A percentile compares a stretch with the other conserved stretches of the same genome.
Evolutionary conservation across 2,888 invertebrate genomes (phyloP).

Genomic region (Pristionchus japonicus): DNA sequence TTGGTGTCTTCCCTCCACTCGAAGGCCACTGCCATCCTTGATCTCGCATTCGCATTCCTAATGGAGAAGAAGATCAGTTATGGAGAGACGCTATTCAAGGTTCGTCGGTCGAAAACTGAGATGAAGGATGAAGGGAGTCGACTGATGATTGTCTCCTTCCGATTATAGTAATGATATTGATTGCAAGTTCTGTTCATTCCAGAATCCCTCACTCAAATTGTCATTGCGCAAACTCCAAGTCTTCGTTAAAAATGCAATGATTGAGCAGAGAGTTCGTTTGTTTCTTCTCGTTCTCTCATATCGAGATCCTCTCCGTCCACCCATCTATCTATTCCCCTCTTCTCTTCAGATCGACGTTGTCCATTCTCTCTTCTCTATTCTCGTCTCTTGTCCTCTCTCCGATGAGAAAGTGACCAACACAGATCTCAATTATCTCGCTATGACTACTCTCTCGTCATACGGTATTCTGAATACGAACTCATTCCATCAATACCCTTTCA

Average conservation of each 20-base stretch:
- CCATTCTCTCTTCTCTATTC: slow-evolving; percentile 16
- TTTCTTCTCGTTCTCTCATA: background rate
- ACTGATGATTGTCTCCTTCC: background rate
- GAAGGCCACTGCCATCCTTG: background rate
- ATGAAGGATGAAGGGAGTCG: background rate
- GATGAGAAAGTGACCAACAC: background rate
- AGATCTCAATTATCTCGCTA: background rate
- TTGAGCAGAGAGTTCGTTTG: background rate
- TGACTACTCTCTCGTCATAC: background rate
- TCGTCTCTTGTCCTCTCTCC: slow-evolving; percentile 18
- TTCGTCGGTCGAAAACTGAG: background rate
- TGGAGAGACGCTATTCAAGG: slow-evolving; percentile 3
- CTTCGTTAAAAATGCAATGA: background rate
- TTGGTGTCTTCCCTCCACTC: slow-evolving; percentile 12
- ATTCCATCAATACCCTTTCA: background rate
- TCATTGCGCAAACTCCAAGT: background rate
- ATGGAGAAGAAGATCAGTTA: background rate
- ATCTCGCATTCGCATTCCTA: slow-evolving; percentile 33
- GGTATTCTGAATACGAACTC: background rate
- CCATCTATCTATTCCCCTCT: background rate
- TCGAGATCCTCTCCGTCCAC: background rate
- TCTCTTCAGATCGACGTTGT: background rate
- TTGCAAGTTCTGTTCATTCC: background rate
- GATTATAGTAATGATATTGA: background rate
- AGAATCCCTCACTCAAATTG: slow-evolving; percentile 30